Base-by-base conservation (phyloP, 2,888 invertebrate genomes). In the Nemapogon koenigi region DNA sequence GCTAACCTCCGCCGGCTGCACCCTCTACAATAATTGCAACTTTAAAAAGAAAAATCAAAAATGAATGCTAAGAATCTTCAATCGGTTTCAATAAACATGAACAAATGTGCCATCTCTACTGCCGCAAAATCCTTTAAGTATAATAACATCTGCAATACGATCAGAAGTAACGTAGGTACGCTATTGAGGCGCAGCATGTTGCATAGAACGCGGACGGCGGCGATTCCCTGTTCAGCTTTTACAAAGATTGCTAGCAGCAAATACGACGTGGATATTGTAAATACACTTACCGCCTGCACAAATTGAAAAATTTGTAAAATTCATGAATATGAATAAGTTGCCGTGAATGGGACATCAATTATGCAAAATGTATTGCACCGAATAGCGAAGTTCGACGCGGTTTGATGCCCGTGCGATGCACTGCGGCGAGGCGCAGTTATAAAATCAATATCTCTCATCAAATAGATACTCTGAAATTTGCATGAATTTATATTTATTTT, bases 301-400 rank as follows among this genome's bases (percentile, higher is more conserved):
- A 73, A 73, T 75, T 73, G 71, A 72, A 73, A 71, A 68, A 64
- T 58, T 64, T 68, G 62, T 63, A 58, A 72, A 73, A 66, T 69
- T 72, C 73, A 76, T 76, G 73, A 75, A 76, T 76, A 75, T 75
- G 67, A 75, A 75, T 70, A 73, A 66, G 63, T 58, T 57, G 58
- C 57, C 57, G 62, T 69, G 70, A 73, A 75, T 71, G 68, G 64
- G 62, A 57, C 62, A 72, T 78, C 72, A 75, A 70, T 75, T 76
- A 76, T 73, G 75, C 67, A 76, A 70, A 73, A 72, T 71, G 57
- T 62, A 64, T 62, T 65, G 61, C 62, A 68, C 64, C 66, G 69
- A 70, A 62, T 63, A 59, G 48, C 48, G 46, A n/a, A n/a, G n/a
- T n/a, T n/a, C n/a, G n/a, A n/a, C n/a, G n/a, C 18, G 8, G 10